phyloP scores from a whole-genome alignment of 2,888 invertebrate species.

The Nephrocerus scutellatus region DNA sequence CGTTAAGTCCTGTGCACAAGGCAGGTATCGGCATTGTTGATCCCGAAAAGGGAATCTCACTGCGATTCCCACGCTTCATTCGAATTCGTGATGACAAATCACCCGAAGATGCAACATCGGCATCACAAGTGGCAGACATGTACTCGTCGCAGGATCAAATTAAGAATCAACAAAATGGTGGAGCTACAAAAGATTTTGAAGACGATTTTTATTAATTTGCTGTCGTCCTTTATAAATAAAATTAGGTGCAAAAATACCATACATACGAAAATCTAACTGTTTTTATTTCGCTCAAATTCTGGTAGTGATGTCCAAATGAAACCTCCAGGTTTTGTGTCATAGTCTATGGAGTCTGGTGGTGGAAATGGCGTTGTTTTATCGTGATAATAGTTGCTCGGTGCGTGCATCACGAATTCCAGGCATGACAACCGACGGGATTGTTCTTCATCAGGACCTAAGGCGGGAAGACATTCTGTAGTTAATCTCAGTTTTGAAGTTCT shows the following conservation, averaged over 20 bases:
- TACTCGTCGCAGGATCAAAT: constrained; percentile 91
- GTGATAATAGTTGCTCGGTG: constrained; percentile 85
- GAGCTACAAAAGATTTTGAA: constrained; percentile 26
- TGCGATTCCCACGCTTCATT: constrained; percentile 88
- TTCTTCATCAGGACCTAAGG: constrained; percentile 81
- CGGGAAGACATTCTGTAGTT: constrained; percentile 11
- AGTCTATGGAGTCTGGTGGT: constrained; percentile 46
- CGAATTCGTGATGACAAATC: constrained; percentile 85
- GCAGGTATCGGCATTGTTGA: constrained; percentile 86
- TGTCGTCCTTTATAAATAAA: too few species aligned
- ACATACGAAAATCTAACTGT: too few species aligned
- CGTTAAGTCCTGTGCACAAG: constrained; percentile 87
- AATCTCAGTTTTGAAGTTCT: neutral
- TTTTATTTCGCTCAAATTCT: constrained; percentile 27
- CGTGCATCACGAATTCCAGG: constrained; percentile 90
- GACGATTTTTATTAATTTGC: constrained; percentile 42
- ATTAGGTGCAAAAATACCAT: too few species aligned
- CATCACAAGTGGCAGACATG: constrained; percentile 83
- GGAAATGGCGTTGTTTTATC: constrained; percentile 72
- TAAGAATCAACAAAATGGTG: constrained; percentile 54
- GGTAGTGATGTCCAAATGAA: constrained; percentile 61
- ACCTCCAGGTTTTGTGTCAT: constrained; percentile 51
- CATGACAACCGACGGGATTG: constrained; percentile 75
- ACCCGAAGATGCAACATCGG: constrained; percentile 85
- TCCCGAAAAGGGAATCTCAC: constrained; percentile 84